Evolutionary conservation across 1,140 invertebrate genomes (phyloP).

Genomic region (Lepidostoma basale): DNA sequence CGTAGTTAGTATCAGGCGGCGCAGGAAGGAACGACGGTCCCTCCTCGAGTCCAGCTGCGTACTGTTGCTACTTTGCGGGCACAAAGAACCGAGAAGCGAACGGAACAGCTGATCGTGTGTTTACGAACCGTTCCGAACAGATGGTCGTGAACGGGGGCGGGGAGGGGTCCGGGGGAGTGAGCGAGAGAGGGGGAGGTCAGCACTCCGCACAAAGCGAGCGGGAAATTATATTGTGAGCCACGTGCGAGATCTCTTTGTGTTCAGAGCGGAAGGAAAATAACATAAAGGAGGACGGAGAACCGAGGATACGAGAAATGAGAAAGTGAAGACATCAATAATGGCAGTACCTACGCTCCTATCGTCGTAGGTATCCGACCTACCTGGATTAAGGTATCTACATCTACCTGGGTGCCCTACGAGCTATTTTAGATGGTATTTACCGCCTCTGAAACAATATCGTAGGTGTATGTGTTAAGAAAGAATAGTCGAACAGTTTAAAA

Average conservation of each 20-base stretch:
- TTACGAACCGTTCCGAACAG: slow-evolving; percentile 21
- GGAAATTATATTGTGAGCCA: slow-evolving; percentile 17
- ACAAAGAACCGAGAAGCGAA: slow-evolving; percentile 14
- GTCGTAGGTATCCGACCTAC: no score
- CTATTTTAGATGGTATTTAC: background rate
- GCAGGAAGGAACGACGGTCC: slow-evolving; percentile 8
- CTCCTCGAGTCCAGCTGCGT: slow-evolving; percentile 16
- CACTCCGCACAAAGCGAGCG: slow-evolving; percentile 6
- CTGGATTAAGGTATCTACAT: no score
- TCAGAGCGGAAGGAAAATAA: slow-evolving; percentile 9
- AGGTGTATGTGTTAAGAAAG: no score
- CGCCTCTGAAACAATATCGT: background rate
- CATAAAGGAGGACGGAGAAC: no score
- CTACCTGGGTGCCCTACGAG: no score
- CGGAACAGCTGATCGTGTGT: slow-evolving; percentile 23
- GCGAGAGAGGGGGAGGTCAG: background rate
- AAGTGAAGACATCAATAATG: no score
- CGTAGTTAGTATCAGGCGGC: slow-evolving; percentile 9
- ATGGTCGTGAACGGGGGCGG: background rate
- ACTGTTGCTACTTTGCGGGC: slow-evolving; percentile 8
- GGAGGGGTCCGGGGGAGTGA: background rate
- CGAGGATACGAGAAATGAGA: no score
- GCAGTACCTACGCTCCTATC: no score
- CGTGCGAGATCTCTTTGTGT: slow-evolving; percentile 22
- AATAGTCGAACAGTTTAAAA: no score